Percentiles rank a stretch among this genome's conserved stretches.
Conservation (phyloP, 2,113 vertebrate genomes). For the Penelope pileata region DNA sequence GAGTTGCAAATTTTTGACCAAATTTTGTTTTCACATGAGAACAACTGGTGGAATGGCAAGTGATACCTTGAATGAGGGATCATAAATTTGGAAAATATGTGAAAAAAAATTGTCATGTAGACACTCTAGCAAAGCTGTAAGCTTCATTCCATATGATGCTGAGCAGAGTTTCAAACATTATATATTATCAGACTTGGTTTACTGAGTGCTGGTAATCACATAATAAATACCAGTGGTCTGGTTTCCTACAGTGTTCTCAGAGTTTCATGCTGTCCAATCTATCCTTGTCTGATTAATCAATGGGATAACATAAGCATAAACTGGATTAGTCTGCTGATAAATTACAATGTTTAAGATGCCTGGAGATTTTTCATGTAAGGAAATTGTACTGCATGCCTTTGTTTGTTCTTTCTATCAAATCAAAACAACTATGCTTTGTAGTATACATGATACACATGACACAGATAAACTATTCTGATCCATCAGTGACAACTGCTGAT, state of each 20-base stretch:
- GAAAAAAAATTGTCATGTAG: background rate
- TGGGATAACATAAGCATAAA: background rate
- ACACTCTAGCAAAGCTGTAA: background rate
- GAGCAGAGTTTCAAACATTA: background rate
- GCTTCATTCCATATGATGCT: background rate
- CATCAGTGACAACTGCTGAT: background rate
- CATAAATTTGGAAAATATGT: background rate
- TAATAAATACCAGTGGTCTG: background rate
- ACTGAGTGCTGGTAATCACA: background rate
- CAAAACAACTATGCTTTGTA: background rate
- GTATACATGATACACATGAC: too few relatives aligned
- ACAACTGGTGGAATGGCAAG: background rate
- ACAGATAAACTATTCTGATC: background rate
- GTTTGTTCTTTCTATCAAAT: background rate
- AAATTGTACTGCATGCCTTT: background rate
- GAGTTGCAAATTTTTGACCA: background rate
- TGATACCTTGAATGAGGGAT: fast-evolving
- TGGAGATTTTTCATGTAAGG: background rate
- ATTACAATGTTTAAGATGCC: fast-evolving
- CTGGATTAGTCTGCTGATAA: background rate
- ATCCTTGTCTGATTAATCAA: background rate
- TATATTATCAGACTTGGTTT: background rate
- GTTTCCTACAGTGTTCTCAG: background rate
- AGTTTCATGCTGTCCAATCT: background rate
- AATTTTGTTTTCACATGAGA: background rate